Percentiles rank a stretch among this genome's conserved stretches.
phyloP scores from a whole-genome alignment of 2,888 invertebrate genomes.

The Dicranocentrus wangi region DNA sequence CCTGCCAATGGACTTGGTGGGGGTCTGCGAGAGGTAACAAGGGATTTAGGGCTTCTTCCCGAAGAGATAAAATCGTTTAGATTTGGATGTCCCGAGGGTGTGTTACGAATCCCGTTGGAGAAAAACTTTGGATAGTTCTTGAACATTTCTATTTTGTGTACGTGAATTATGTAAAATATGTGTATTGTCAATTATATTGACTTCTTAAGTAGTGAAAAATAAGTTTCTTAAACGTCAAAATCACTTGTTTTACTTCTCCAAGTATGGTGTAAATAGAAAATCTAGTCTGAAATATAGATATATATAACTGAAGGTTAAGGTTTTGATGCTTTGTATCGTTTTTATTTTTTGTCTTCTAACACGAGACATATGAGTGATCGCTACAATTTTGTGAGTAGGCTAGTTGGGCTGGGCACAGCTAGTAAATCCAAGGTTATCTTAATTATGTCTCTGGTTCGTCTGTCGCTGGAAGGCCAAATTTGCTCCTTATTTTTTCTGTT shows the following conservation, averaged over 20 bases:
- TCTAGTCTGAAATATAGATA: slow-evolving; percentile 81
- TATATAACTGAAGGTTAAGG: too few relatives aligned
- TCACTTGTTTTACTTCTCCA: too few relatives aligned
- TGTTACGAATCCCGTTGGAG: neutral
- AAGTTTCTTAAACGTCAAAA: too few relatives aligned
- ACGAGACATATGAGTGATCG: slow-evolving; percentile 97
- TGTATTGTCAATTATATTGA: too few relatives aligned
- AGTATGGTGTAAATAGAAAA: slow-evolving; percentile 77
- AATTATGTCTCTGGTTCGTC: too few relatives aligned
- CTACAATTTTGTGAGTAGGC: slow-evolving; percentile 83
- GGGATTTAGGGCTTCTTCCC: neutral
- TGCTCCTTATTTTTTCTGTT: too few relatives aligned
- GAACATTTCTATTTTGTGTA: too few relatives aligned
- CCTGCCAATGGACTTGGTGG: slow-evolving; percentile 3
- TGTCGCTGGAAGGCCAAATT: too few relatives aligned
- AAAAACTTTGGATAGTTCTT: slow-evolving; percentile 1
- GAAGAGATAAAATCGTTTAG: slow-evolving; percentile 2
- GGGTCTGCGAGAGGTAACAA: neutral
- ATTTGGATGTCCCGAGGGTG: neutral
- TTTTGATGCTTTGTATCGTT: too few relatives aligned
- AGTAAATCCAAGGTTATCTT: slow-evolving; percentile 77
- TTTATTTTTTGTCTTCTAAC: slow-evolving; percentile 92
- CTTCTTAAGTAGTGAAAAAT: too few relatives aligned
- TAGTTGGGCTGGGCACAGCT: slow-evolving; percentile 81
- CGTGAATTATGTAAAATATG: too few relatives aligned